A percentile compares a stretch with the other conserved stretches of the same genome.
Evolutionary conservation across 2,113 vertebrate genomes (phyloP).

Genomic region (Apistogramma diplotaenia): DNA sequence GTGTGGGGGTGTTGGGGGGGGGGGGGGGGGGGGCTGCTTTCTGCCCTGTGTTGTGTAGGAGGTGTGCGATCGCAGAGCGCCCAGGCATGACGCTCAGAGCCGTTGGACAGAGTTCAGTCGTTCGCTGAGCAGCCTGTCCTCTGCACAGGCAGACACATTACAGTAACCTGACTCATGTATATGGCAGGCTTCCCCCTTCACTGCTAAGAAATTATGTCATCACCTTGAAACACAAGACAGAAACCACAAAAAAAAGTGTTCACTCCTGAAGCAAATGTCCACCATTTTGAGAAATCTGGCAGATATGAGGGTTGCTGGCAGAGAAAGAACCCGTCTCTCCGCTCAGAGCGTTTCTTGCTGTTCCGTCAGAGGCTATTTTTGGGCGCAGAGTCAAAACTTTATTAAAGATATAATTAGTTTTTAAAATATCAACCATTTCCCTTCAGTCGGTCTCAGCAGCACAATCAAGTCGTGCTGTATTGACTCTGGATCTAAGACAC

Average conservation of each 20-base stretch:
- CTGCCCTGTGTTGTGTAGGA: constrained; percentile 65
- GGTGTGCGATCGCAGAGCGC: constrained; percentile 64
- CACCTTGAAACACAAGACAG: neutral
- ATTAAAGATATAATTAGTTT: neutral
- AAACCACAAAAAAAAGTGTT: neutral
- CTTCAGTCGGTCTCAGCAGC: neutral
- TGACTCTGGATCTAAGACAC: neutral
- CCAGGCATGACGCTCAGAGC: constrained; percentile 57
- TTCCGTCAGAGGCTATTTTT: neutral
- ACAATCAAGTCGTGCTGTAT: neutral
- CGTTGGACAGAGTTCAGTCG: constrained; percentile 59
- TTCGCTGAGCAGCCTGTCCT: constrained; percentile 49
- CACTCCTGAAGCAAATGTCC: neutral
- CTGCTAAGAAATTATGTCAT: constrained; percentile 5
- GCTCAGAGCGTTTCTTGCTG: neutral
- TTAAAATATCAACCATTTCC: neutral
- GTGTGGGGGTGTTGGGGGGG: neutral
- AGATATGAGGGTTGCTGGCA: neutral
- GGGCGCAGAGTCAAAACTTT: neutral
- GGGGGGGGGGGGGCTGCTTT: constrained; percentile 17
- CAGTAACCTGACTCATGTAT: constrained; percentile 52
- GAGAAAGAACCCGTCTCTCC: neutral
- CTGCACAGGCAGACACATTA: constrained; percentile 32
- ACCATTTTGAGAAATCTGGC: constrained; percentile 9
- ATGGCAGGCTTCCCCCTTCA: constrained; percentile 43